Base-by-base conservation (phyloP, 2,113 vertebrate genomes). In the Thunnus maccoyii region DNA sequence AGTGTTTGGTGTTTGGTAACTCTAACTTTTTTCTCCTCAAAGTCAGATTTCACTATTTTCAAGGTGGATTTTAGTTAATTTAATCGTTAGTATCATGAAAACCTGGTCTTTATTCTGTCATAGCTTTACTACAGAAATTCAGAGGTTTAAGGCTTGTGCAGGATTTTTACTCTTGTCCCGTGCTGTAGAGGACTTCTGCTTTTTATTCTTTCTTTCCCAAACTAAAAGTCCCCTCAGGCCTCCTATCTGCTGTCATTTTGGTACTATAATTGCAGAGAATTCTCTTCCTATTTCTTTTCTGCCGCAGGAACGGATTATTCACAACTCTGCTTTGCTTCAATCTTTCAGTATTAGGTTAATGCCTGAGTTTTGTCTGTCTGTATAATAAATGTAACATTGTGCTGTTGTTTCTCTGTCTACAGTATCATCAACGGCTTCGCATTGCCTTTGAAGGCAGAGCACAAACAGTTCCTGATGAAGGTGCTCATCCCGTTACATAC, bases 351-450 rank as follows among this genome's bases (percentile, higher is more conserved):
- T 64, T 22, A 1, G 14, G 27, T 36, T 64, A 44, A 16, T 41
- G 55, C 56, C 51, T 66, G 14, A 62, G 30, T 57, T 56, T 51
- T 62, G 15, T 82, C 47, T 48, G 0, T 48, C 2, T 51, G 56
- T 6, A 2, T 22, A 30, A 25, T 65, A 20, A 44, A 67, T 55
- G 30, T 30, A 1, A 47, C 16, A 2, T 7, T 15, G 25, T 11
- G 12, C 44, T 72, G 60, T 60, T 62, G 46, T 65, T 55, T 86
- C 86, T 94, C 63, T 73, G 62, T 84, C 94, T 89, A 65, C 94
- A 99, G 98, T 94, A 99, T 99, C 94, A 99, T 99, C 95, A 99
- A 99, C 82, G 98, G 98, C 76, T 99, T 99, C 94, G 98, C 98
- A 56, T 94, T 99, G 94, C 98, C 98, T 70, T 94, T 99, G 95